Conservation (phyloP, 2,113 vertebrate genomes). For the Cervus canadensis region DNA sequence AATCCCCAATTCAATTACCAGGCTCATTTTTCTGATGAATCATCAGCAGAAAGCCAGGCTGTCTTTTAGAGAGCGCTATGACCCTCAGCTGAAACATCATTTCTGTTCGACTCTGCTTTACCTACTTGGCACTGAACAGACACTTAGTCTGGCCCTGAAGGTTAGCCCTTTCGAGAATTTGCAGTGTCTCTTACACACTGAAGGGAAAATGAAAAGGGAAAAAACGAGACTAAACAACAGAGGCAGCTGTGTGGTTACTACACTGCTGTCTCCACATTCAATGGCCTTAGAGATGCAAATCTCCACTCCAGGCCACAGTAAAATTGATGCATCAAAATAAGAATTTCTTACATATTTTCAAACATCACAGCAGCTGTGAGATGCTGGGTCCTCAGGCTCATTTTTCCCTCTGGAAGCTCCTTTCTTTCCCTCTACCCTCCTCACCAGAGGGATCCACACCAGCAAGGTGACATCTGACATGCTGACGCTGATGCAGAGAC, state of each 20-base stretch:
- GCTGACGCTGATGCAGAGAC: not conserved
- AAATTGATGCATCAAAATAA: not conserved
- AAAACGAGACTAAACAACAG: not conserved
- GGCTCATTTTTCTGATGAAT: constrained; percentile 37
- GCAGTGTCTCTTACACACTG: not conserved
- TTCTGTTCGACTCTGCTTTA: not conserved
- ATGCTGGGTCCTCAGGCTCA: not conserved
- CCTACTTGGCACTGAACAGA: not conserved
- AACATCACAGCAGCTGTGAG: not conserved
- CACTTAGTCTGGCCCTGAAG: not conserved
- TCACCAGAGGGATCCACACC: not conserved
- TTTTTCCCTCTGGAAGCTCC: not conserved
- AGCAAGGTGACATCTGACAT: not conserved
- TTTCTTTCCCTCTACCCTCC: not conserved
- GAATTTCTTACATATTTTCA: not conserved
- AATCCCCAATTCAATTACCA: constrained; percentile 49
- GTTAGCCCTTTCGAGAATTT: not conserved
- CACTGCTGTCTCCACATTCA: not conserved
- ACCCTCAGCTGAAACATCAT: not conserved
- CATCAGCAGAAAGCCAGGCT: constrained; percentile 42
- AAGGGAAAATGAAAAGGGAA: not conserved
- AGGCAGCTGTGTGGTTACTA: not conserved
- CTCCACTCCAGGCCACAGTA: constrained; percentile 8
- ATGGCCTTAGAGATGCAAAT: not conserved
- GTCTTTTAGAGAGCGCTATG: not conserved